These are phyloP conservation scores for Enteromius treurensis DNA, from an alignment of 2,797 vertebrate species.

Conservation along the genomic window DNA sequence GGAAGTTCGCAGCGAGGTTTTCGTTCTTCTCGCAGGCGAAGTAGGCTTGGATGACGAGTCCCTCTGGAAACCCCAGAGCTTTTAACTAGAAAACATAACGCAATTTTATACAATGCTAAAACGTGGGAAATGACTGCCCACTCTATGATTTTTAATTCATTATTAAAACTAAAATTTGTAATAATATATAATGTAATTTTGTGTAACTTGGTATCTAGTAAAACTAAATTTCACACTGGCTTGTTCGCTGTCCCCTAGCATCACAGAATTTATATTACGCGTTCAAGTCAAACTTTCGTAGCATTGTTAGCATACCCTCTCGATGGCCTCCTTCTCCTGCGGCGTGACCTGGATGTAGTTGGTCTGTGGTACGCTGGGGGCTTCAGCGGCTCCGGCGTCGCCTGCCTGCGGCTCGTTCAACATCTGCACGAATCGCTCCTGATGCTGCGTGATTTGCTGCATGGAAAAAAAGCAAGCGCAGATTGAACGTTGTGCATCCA, in stretches of 20 bases:
- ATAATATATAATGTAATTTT: too few relatives aligned
- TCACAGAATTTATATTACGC: neutral
- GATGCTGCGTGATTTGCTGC: constrained; percentile 83
- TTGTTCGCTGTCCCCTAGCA: neutral
- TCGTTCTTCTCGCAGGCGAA: constrained; percentile 85
- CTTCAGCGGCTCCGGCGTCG: constrained; percentile 68
- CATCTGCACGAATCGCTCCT: constrained; percentile 82
- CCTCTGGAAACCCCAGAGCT: constrained; percentile 82
- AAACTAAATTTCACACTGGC: neutral
- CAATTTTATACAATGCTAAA: neutral
- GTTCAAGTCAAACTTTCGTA: neutral
- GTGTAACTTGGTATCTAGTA: neutral
- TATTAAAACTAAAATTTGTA: too few relatives aligned
- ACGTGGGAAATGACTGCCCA: neutral
- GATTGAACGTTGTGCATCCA: neutral
- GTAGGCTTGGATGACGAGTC: constrained; percentile 83
- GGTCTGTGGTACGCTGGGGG: constrained; percentile 69
- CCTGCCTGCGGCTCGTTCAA: constrained; percentile 76
- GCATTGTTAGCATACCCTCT: constrained; percentile 70
- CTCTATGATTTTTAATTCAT: neutral
- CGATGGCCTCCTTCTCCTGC: constrained; percentile 84
- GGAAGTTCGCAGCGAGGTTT: constrained; percentile 82
- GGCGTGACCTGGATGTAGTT: constrained; percentile 84
- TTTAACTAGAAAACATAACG: constrained; percentile 74
- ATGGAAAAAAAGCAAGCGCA: neutral